Evolutionary conservation across 2,113 vertebrate genomes (phyloP).

Genomic region (Pagrus major): DNA sequence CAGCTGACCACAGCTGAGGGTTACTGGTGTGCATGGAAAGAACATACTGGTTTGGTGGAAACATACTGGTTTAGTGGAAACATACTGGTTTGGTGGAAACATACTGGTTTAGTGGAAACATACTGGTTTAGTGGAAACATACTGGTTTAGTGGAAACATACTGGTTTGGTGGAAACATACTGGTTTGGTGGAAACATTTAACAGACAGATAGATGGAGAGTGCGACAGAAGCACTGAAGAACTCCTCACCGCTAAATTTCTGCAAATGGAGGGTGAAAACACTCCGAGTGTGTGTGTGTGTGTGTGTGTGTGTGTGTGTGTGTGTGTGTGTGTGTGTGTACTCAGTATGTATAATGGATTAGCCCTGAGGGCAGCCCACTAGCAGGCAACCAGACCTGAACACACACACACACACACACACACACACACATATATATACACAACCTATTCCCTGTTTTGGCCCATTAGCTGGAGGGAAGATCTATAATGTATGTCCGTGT

Average conservation of each 20-base stretch:
- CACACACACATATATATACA: conserved; percentile 21
- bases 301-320: conserved; percentile 28
- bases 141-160: too few relatives aligned
- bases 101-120: too few relatives aligned
- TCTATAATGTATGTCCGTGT: conserved; percentile 57
- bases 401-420: conserved; percentile 22
- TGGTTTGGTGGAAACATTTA: background rate
- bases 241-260: conserved; percentile 42
- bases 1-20: background rate
- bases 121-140: too few relatives aligned
- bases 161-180: background rate
- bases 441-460: conserved; percentile 44
- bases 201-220: background rate
- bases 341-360: conserved; percentile 74
- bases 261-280: conserved; percentile 69
- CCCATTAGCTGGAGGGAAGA: conserved; percentile 64
- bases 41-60: too few relatives aligned
- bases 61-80: too few relatives aligned
- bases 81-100: too few relatives aligned
- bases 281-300: conserved; percentile 16
- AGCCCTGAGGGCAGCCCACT: conserved; percentile 67
- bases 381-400: conserved; percentile 36
- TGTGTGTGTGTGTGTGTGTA: conserved; percentile 41
- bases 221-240: background rate
- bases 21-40: background rate